Conservation (phyloP, 2,888 invertebrate genomes). For the Sinodicranocentrus sp. region DNA sequence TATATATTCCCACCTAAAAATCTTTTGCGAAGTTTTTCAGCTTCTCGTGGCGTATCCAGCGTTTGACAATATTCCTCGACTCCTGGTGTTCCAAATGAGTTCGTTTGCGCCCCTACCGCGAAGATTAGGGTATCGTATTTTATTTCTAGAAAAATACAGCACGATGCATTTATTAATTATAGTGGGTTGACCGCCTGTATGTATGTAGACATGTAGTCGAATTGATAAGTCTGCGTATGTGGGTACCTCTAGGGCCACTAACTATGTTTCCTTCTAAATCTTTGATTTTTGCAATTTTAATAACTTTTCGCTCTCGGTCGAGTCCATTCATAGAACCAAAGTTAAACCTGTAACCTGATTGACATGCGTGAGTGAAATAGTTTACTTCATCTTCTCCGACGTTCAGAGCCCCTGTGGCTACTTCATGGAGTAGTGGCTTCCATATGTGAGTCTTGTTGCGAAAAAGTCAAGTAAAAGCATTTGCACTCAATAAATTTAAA, state of each 20-base stretch:
- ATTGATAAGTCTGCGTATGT: no score
- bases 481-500: no score
- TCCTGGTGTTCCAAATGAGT: conserved; percentile 67
- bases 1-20: conserved; percentile 59
- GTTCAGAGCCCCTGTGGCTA: conserved; percentile 54
- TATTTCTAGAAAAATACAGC: no score
- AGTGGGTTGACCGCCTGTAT: no score
- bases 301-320: conserved; percentile 44
- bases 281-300: conserved; percentile 42
- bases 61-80: conserved; percentile 58
- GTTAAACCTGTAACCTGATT: conserved; percentile 55
- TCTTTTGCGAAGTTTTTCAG: conserved; percentile 57
- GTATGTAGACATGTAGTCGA: no score
- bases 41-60: conserved; percentile 59
- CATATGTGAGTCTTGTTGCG: conserved; percentile 67
- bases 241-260: conserved; percentile 31
- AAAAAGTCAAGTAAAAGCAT: neutral
- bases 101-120: conserved; percentile 63
- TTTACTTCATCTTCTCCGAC: conserved; percentile 71
- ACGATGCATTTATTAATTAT: no score
- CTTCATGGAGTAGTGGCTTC: conserved; percentile 64
- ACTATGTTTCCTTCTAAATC: conserved; percentile 35
- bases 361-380: conserved; percentile 62
- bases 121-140: conserved; percentile 66
- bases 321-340: conserved; percentile 67